A percentile compares a stretch with the other conserved stretches of the same genome.
Evolutionary conservation across 2,797 vertebrate genomes (phyloP).

Genomic region (Sebastes steindachneri): DNA sequence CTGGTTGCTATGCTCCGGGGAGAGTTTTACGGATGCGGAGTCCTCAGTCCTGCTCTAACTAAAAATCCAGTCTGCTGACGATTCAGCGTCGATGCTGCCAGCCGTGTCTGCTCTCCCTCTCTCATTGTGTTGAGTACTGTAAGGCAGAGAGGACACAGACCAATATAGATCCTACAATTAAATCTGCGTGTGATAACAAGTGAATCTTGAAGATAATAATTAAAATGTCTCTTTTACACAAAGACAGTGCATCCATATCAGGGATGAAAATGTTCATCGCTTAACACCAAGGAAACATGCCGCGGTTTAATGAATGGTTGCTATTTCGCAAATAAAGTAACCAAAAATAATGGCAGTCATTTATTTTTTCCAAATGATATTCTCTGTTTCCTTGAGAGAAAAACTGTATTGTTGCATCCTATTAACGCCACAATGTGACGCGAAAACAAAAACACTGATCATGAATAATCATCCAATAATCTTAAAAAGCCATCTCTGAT

Average conservation of each 20-base stretch:
- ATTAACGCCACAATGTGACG: neutral
- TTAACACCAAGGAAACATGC: neutral
- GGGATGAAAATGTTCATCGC: neutral
- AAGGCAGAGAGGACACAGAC: constrained; percentile 2
- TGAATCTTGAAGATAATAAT: constrained; percentile 39
- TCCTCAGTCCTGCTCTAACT: constrained; percentile 2
- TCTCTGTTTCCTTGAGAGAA: neutral
- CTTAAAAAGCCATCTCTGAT: constrained; percentile 17
- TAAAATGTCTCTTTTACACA: constrained; percentile 22
- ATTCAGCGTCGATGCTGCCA: neutral
- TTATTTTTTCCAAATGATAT: neutral
- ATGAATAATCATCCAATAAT: neutral
- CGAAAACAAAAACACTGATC: neutral
- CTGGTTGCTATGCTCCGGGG: constrained; percentile 52
- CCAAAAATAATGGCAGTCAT: neutral
- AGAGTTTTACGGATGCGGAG: constrained; percentile 39
- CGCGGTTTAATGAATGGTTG: neutral
- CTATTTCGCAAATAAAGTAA: neutral
- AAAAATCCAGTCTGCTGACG: constrained; percentile 19
- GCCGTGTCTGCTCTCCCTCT: neutral
- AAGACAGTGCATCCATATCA: neutral
- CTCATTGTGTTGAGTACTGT: neutral
- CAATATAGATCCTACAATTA: constrained; percentile 57
- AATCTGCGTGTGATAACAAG: constrained; percentile 22
- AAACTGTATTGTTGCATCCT: neutral